Base-by-base conservation (phyloP, 2,888 invertebrate species). In the Elmis aenea region DNA sequence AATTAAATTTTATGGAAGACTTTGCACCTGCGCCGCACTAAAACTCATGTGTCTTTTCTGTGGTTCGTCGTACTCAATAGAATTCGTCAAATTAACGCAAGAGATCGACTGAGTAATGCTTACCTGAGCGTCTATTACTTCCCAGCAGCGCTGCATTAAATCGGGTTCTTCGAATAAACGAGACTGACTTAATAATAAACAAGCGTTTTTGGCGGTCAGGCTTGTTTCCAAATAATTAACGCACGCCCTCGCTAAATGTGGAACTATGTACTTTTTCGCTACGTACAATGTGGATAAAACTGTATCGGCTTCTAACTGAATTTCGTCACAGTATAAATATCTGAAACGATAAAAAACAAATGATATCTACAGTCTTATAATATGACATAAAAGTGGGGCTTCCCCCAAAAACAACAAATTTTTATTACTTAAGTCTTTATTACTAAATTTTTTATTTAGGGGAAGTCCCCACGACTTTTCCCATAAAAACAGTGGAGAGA, bases 101-200 rank as follows among this genome's bases (percentile, higher is more conserved):
- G 65, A 65, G 39, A 66, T 52, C 35, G 66, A 65, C 48, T 65
- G 61, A 36, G 58, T 50, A 38, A 68, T 60, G 72, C 79, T 78
- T 81, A 88, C 88, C 85, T 89, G 89, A 34, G 95, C 95, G 72
- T 95, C 95, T 64, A 96, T 94, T 45, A 95, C 94, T 76, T 93
- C 92, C 92, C 92, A 93, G 73, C 93, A 93, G 54, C 92, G 77
- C 69, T 92, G 88, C 92, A 94, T 94, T 54, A 96, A 76, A 65
- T 95, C 94, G 38, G 92, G 90, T 70, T 96, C 95, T 71, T 96
- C 95, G 73, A 95, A 95, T 39, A 96, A 77, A 54, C 93, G 76
- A 48, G 93, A 92, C 70, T 96, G 95, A 69, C 93, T 93, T 58
- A 96, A 77, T 52, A 96, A 79, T 52, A 96, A 78, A 69, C 95